Evolutionary conservation across 2,888 invertebrate species (phyloP).

Genomic region (Cheiracanthium punctorium): DNA sequence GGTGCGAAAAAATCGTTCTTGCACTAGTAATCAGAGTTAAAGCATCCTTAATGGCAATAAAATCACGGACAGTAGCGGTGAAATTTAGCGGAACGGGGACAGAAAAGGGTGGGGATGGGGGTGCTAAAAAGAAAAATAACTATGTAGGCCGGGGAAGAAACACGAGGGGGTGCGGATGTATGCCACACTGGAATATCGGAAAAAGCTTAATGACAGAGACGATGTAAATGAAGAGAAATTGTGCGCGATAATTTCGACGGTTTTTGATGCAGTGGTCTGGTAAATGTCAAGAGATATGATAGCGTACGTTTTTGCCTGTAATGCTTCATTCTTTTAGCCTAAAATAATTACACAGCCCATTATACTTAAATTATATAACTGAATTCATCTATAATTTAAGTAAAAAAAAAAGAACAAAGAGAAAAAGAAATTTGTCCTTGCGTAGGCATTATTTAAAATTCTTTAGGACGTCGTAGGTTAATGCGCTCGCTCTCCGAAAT

Average conservation of each 20-base stretch:
- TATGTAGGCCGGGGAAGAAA: background rate
- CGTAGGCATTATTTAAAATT: no score
- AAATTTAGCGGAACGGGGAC: constrained; percentile 10
- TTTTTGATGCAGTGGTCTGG: background rate
- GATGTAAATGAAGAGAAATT: constrained; percentile 21
- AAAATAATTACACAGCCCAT: no score
- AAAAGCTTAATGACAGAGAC: constrained; percentile 21
- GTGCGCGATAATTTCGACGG: background rate
- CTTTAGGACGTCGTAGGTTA: no score
- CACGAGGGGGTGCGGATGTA: background rate
- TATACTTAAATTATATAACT: no score
- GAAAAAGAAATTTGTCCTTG: no score
- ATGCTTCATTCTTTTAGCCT: no score
- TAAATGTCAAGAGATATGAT: background rate
- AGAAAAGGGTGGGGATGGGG: background rate
- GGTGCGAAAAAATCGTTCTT: background rate
- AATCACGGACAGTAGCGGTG: background rate
- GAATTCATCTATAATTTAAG: no score
- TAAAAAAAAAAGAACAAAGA: no score
- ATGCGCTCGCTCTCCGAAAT: no score
- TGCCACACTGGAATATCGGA: background rate
- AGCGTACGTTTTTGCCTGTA: no score
- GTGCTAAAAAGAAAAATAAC: constrained; percentile 6
- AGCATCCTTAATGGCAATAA: background rate
- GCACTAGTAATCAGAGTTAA: background rate